Evolutionary conservation across 64 coral and sea anemone genomes (phyloP).

Genomic region (Montipora foliosa): DNA sequence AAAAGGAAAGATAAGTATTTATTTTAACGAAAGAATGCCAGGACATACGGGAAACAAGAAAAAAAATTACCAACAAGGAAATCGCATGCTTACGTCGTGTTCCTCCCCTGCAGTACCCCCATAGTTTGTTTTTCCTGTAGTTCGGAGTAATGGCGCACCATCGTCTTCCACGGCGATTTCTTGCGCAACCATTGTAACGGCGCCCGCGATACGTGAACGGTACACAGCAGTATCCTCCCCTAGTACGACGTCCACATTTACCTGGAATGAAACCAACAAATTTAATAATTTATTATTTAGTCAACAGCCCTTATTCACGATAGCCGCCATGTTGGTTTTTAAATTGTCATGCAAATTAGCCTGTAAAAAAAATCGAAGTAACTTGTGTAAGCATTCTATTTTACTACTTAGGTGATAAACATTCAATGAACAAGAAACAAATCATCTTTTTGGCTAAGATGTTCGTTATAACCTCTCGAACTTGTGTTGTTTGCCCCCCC

Average conservation of each 20-base stretch:
- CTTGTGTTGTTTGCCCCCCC: no score
- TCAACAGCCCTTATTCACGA: no score
- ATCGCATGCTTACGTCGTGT: slow-evolving; percentile 9
- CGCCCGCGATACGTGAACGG: slow-evolving; percentile 53
- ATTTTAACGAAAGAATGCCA: background rate
- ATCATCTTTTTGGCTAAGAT: no score
- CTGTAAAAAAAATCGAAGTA: no score
- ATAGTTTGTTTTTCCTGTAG: slow-evolving; percentile 42
- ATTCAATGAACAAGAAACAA: no score
- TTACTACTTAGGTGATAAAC: no score
- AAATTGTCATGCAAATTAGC: no score
- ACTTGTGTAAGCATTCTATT: no score
- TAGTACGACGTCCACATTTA: slow-evolving; percentile 45
- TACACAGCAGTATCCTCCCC: slow-evolving; percentile 48
- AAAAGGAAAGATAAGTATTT: background rate
- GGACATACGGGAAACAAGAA: background rate
- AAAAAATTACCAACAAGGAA: background rate
- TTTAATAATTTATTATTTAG: no score
- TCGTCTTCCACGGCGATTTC: background rate
- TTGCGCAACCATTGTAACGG: slow-evolving; percentile 42
- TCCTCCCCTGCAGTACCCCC: slow-evolving; percentile 54
- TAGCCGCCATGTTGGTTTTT: no score
- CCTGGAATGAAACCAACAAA: slow-evolving; percentile 2
- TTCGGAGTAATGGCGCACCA: slow-evolving; percentile 55
- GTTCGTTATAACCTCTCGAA: no score